Evolutionary conservation across 2,888 invertebrate genomes (phyloP).

Genomic region (Heliconius aoede): DNA sequence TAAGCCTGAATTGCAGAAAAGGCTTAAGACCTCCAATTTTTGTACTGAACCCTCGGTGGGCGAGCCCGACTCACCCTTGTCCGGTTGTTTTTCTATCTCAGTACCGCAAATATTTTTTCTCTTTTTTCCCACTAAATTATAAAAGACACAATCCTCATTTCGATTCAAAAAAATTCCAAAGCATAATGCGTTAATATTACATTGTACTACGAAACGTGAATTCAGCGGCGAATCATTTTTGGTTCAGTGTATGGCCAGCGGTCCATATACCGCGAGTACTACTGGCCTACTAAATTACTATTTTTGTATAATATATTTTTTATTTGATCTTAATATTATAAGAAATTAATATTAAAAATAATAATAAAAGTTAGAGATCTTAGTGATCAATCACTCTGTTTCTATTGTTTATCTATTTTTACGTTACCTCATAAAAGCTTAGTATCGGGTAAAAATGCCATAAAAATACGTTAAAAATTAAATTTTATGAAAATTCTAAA

Average conservation of each 20-base stretch:
- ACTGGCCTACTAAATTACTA: neutral
- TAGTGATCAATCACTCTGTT: neutral
- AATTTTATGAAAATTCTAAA: too few relatives aligned
- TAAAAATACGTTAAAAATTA: too few relatives aligned
- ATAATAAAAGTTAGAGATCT: neutral
- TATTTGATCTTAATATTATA: too few relatives aligned
- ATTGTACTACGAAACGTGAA: constrained; percentile 20
- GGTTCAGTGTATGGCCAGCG: constrained; percentile 21
- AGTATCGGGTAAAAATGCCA: too few relatives aligned
- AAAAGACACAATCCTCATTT: neutral
- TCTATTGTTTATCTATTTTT: neutral
- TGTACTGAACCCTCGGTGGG: too few relatives aligned
- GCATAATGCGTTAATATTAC: constrained; percentile 15
- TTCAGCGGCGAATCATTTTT: constrained; percentile 29
- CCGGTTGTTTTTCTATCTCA: neutral
- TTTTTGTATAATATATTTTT: constrained; percentile 4
- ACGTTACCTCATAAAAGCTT: too few relatives aligned
- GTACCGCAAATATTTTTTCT: neutral
- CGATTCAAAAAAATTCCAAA: constrained; percentile 2
- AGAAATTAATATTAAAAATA: neutral
- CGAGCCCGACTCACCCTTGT: too few relatives aligned
- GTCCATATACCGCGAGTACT: constrained; percentile 6
- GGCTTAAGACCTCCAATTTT: too few relatives aligned
- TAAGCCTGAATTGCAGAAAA: too few relatives aligned
- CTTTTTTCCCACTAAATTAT: neutral